Evolutionary conservation across 2,113 vertebrate species (phyloP), one percentile per base, ranked within the genome.

Genomic region (Oncorhynchus clarkii): DNA sequence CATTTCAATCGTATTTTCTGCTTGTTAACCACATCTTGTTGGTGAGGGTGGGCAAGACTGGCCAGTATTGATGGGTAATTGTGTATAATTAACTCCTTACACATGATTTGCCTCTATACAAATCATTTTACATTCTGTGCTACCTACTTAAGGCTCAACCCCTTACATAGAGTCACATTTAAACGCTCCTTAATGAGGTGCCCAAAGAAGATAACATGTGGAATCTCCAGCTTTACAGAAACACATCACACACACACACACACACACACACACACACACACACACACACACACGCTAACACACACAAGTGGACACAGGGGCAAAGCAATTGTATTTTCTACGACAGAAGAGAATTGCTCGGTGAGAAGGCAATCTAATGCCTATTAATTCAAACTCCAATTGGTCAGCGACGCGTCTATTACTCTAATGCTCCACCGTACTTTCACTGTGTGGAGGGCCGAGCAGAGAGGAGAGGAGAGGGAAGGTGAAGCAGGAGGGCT

Each of bases 1-100:
- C 97, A 98, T 99, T 98, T 97, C 97, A 99, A 99, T 99, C 97
- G 96, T 98, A 97, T 99, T 99, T 99, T 99, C 96, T 99, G 97
- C 96, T 95, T 99, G 96, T 99, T 99, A 99, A 96, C 97, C 95
- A 97, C 96, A 96, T 98, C 96, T 95, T 97, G 97, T 97, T 97
- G 96, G 94, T 95, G 94, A 94, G 95, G 96, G 94, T 96, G 95
- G 96, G 95, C 95, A 96, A 90, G 94, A 95, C 95, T 96, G 96
- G 94, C 96, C 96, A 94, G 95, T 96, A 95, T 96, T 95, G 95
- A 95, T 94, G 95, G 94, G 93, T 98, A 99, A 98, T 99, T 98
- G 96, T 96, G 94, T 94, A 94, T 99, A 97, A 99, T 99, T 98
- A 96, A 94, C 95, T 96, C 94, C 93, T 93, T 93, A 94, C 95